phyloP scores from a whole-genome alignment of 2,797 vertebrate species.

The Falco peregrinus region DNA sequence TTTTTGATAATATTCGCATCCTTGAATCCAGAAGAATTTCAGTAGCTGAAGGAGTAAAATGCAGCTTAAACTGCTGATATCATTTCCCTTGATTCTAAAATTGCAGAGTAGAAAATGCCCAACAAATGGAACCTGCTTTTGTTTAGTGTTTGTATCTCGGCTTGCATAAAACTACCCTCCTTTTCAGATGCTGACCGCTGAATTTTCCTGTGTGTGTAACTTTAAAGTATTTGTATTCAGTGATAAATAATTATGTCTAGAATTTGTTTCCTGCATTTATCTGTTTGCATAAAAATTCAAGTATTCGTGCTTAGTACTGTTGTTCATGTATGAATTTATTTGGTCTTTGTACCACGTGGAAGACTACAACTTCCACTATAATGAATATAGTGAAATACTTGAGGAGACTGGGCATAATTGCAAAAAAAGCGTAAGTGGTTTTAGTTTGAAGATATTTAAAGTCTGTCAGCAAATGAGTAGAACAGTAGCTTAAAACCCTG shows the following conservation, averaged over 20 bases:
- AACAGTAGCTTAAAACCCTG: not conserved
- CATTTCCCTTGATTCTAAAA: not conserved
- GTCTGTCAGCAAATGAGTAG: not conserved
- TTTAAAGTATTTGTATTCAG: not conserved
- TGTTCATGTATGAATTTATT: not conserved
- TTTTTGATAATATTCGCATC: not conserved
- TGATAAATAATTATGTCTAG: not conserved
- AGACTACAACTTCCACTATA: not conserved
- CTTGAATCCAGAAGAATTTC: not conserved
- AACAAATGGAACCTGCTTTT: not conserved
- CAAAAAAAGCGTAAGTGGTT: rapidly evolving
- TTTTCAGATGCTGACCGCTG: not conserved
- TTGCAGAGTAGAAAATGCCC: not conserved
- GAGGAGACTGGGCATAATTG: not conserved
- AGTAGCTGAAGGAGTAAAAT: not conserved
- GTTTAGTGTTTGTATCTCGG: not conserved
- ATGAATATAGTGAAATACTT: not conserved
- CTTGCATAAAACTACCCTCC: not conserved
- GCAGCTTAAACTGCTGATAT: not conserved
- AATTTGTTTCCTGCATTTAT: not conserved
- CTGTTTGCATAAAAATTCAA: not conserved
- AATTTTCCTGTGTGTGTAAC: not conserved
- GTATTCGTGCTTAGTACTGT: not conserved
- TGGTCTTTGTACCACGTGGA: not conserved
- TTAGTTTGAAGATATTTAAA: not conserved